These are phyloP conservation scores for Ylistrum balloti DNA, from an alignment of 1,140 invertebrate genomes.

Conservation along the genomic window DNA sequence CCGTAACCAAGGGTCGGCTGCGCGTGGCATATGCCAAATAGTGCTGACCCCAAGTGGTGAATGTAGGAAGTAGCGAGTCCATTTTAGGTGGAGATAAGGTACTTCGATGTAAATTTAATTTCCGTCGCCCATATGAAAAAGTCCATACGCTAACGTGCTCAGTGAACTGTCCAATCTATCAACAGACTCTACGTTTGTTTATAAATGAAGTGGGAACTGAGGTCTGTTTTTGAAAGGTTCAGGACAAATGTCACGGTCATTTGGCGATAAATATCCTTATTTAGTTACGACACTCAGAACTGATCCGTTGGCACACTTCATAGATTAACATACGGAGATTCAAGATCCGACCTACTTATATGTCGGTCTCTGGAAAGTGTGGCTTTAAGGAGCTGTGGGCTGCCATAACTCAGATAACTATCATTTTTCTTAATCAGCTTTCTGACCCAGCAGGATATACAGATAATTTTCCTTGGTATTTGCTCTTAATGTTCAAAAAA, in stretches of 20 bases:
- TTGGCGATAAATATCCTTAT: conserved; percentile 16
- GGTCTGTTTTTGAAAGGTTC: not conserved
- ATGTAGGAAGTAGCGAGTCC: not conserved
- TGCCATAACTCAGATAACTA: not conserved
- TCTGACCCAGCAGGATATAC: not conserved
- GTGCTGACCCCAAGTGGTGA: not conserved
- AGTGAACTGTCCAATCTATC: not conserved
- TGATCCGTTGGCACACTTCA: conserved; percentile 6
- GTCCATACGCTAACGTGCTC: not conserved
- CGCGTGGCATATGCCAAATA: conserved; percentile 32
- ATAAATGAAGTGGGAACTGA: not conserved
- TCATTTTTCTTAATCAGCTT: conserved; percentile 4
- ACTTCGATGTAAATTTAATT: not conserved
- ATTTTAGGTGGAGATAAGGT: not conserved
- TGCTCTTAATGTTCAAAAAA: conserved; percentile 1
- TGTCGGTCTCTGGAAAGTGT: not conserved
- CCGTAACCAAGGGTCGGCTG: conserved; percentile 19
- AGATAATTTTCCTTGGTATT: not conserved
- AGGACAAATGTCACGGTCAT: not conserved
- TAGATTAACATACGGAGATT: not conserved
- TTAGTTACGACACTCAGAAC: not conserved
- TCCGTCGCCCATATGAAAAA: not conserved
- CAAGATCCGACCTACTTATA: not conserved
- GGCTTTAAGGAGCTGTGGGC: not conserved
- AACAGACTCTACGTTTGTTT: not conserved